Percentiles rank a stretch among this genome's conserved stretches.
phyloP scores from a whole-genome alignment of 2,888 invertebrate species.

The Andrena marginata region DNA sequence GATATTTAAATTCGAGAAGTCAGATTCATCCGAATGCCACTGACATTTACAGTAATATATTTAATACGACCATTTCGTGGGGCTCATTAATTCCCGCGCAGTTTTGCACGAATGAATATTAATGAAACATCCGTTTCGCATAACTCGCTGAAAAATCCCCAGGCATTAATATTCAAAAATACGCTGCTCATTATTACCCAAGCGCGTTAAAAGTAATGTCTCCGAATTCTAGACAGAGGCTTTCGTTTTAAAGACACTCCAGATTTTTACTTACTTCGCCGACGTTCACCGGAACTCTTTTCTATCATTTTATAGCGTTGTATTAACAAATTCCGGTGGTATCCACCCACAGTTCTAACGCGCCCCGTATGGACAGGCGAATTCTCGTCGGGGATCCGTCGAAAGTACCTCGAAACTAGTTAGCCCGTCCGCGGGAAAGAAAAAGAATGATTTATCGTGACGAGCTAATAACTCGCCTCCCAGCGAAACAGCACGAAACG shows the following conservation, averaged over 20 bases:
- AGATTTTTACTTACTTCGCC: too few species aligned
- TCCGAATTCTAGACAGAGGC: too few species aligned
- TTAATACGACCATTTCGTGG: not conserved
- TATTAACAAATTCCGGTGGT: not conserved
- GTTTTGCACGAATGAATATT: constrained; percentile 25
- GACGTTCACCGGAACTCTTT: too few species aligned
- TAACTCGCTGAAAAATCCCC: constrained; percentile 10
- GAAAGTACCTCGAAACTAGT: constrained; percentile 18
- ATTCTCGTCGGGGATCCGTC: not conserved
- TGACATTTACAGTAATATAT: not conserved
- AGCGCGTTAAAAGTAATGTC: not conserved
- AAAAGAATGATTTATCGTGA: constrained; percentile 37
- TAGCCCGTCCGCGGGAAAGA: not conserved
- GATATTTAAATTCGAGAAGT: constrained; percentile 12
- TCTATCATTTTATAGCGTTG: too few species aligned
- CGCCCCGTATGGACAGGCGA: not conserved
- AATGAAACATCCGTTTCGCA: constrained; percentile 25
- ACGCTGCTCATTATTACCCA: not conserved
- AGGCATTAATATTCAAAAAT: constrained; percentile 26
- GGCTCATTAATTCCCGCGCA: constrained; percentile 10
- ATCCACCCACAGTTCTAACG: not conserved
- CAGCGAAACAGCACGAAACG: constrained; percentile 13
- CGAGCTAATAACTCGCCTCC: constrained; percentile 41
- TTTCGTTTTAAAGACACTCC: too few species aligned
- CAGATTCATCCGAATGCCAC: not conserved